phyloP scores from a whole-genome alignment of 2,888 invertebrate species.

The Serripes groenlandicus region DNA sequence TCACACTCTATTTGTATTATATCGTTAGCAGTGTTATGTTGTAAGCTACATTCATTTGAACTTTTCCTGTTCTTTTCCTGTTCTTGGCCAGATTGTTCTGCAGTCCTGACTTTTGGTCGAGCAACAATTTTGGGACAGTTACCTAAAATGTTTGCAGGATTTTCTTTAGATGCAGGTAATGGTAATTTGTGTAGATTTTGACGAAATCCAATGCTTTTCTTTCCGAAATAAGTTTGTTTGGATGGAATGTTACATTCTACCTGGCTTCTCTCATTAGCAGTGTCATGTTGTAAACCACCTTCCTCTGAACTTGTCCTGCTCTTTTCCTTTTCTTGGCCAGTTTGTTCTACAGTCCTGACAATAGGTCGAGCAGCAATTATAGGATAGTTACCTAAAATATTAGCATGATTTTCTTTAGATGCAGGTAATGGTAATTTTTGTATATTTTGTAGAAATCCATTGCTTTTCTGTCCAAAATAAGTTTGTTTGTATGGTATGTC shows the following conservation, averaged over 20 bases:
- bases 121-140: too few relatives aligned
- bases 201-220: not conserved
- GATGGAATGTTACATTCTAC: not conserved
- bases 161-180: too few relatives aligned
- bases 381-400: too few relatives aligned
- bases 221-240: not conserved
- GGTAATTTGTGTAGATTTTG: too few relatives aligned
- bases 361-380: not conserved
- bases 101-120: not conserved
- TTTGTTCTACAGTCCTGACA: not conserved
- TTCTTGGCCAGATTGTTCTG: not conserved
- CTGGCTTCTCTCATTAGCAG: not conserved
- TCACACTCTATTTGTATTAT: not conserved
- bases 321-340: not conserved
- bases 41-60: not conserved
- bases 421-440: too few relatives aligned
- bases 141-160: too few relatives aligned
- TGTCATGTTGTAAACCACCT: not conserved
- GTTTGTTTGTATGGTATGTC: not conserved
- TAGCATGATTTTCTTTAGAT: too few relatives aligned
- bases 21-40: not conserved
- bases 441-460: not conserved
- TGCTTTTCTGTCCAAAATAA: not conserved
- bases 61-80: not conserved
- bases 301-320: not conserved